Percentiles rank a stretch among this genome's conserved stretches.
These are phyloP conservation scores for Lithophane semibrunnea DNA, from an alignment of 2,888 invertebrate species.

Conservation along the genomic window DNA sequence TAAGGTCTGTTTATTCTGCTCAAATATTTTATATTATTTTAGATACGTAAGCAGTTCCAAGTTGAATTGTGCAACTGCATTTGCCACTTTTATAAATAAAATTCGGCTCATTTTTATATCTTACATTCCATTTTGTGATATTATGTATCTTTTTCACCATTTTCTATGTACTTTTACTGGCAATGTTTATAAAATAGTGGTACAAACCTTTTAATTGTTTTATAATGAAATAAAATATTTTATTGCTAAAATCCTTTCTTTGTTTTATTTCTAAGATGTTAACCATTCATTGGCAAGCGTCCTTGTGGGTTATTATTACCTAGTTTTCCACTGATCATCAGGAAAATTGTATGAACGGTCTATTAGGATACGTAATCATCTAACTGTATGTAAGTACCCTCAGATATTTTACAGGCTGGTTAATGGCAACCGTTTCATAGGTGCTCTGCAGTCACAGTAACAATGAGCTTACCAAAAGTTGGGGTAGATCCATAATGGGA, in stretches of 20 bases:
- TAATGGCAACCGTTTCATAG: background rate
- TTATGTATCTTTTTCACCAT: conserved; percentile 48
- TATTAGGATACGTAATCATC: background rate
- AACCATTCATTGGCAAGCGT: background rate
- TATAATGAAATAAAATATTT: conserved; percentile 87
- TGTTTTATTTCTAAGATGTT: conserved; percentile 58
- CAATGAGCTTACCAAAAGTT: background rate
- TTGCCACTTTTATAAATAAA: conserved; percentile 53
- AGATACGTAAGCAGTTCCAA: conserved; percentile 30
- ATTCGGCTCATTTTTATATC: conserved; percentile 65
- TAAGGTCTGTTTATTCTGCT: conserved; percentile 38
- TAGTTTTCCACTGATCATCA: background rate
- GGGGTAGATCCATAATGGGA: no score
- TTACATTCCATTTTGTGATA: conserved; percentile 74
- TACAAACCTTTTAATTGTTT: conserved; percentile 83
- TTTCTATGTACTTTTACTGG: conserved; percentile 68
- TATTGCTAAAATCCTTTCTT: conserved; percentile 79
- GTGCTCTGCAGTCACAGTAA: background rate
- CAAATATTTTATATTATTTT: conserved; percentile 40
- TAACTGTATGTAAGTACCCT: background rate
- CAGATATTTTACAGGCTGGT: background rate
- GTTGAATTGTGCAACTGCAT: conserved; percentile 54
- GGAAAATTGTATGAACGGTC: background rate
- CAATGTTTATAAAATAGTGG: conserved; percentile 74
- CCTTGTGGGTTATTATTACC: background rate